Base-by-base conservation (phyloP, 2,113 vertebrate species). In the Motacilla alba region DNA sequence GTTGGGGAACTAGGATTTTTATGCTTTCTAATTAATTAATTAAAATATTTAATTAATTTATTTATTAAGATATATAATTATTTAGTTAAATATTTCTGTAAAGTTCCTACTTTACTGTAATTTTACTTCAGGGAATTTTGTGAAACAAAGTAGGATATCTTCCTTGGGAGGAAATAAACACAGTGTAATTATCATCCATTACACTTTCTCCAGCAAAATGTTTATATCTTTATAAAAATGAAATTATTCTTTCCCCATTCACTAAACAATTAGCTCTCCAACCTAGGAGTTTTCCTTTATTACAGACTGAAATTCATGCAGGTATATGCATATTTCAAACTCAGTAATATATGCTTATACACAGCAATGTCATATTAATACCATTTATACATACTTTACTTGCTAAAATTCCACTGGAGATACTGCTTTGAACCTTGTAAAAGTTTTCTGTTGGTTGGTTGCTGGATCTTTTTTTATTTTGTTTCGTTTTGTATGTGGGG, bases 401-500 rank as follows among this genome's bases (percentile, higher is more conserved):
- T 88, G 12, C 68, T 88, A 66, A 46, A 80, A 80, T 94, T 83
- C 31, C 39, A 30, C 20, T 56, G 15, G 26, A 64, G 12, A 41
- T 68, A 37, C 0, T 67, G 50, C 58, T 80, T 90, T 83, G 30
- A 82, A 78, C 16, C 23, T 44, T 72, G 21, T 31, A 24, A 47
- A 31, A 24, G 30, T 13, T 11, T 41, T 53, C 53, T 50, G 18
- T 47, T 31, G 2, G 14, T 74, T 77, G 19, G 1, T 50, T 64
- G 28, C 53, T 2, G 3, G 7, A 6, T 1, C 63, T 76, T 63
- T 23, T 83, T 56, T 17, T 0, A 16, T 13, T 89, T 79, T 14
- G 0, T 44, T 56, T 67, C 0, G 0, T 6, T 55, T 80, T 73
- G 9, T 20, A 47, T n/a, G 23, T 4, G 11, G 8, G 10, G 41